phyloP scores from a whole-genome alignment of 2,888 invertebrate genomes.

The Oscheius sp. region DNA sequence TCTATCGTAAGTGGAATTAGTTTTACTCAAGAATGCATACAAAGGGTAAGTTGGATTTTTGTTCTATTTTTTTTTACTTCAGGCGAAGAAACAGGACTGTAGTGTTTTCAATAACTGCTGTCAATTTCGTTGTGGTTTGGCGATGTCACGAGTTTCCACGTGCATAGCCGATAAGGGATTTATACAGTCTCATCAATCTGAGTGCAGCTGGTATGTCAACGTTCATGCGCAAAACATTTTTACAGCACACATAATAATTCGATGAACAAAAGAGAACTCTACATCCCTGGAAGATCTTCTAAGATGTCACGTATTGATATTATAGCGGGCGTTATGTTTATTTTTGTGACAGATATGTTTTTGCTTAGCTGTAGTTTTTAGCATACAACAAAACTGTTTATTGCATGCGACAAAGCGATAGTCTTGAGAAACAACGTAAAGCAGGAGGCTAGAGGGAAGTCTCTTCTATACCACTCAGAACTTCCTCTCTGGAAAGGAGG shows the following conservation, averaged over 20 bases:
- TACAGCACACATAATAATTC: background rate
- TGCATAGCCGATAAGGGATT: slow-evolving; percentile 26
- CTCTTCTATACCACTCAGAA: no score
- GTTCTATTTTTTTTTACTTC: background rate
- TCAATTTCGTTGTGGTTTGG: slow-evolving; percentile 14
- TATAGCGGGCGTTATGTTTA: slow-evolving; percentile 21
- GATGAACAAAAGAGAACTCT: background rate
- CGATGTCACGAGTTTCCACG: slow-evolving; percentile 5
- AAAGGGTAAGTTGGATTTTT: background rate
- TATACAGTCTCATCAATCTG: slow-evolving; percentile 9
- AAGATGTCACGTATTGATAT: slow-evolving; percentile 23
- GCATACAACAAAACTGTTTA: background rate
- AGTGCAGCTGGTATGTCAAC: slow-evolving; percentile 20
- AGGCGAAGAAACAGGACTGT: slow-evolving; percentile 11
- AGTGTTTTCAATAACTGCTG: slow-evolving; percentile 24
- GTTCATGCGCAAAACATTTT: background rate
- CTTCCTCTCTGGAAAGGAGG: no score
- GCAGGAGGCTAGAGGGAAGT: no score
- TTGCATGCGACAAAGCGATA: background rate
- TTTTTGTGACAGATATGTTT: slow-evolving; percentile 23
- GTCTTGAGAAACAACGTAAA: no score
- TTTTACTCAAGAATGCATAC: slow-evolving; percentile 3
- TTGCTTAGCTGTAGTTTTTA: slow-evolving; percentile 21
- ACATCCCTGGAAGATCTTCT: background rate
- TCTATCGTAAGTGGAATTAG: background rate